These are phyloP conservation scores for Diaprepes abbreviatus DNA, from an alignment of 2,888 invertebrate species.

Conservation along the genomic window DNA sequence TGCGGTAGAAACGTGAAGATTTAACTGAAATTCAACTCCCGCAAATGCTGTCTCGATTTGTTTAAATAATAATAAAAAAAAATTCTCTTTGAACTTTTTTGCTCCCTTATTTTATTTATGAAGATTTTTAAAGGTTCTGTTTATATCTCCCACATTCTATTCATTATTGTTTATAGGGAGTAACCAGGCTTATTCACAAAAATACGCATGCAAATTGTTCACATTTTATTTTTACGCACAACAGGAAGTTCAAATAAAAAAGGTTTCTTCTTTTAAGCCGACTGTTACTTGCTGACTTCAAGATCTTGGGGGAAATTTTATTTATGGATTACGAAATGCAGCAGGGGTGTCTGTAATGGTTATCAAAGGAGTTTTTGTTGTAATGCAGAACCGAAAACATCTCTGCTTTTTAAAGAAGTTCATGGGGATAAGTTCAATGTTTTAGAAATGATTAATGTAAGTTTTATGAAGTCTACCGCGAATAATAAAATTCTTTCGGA, in stretches of 20 bases:
- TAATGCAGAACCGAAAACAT: constrained; percentile 25
- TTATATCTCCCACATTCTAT: too few species aligned
- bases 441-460: constrained; percentile 40
- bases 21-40: too few species aligned
- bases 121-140: too few species aligned
- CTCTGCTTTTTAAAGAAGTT: constrained; percentile 21
- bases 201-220: background rate
- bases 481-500: constrained; percentile 9
- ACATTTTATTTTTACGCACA: constrained; percentile 6
- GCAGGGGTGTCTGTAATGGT: constrained; percentile 30
- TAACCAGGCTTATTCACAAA: too few species aligned
- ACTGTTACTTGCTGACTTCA: background rate
- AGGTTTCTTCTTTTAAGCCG: background rate
- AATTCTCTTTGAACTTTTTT: too few species aligned
- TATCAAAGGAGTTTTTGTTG: constrained; percentile 37
- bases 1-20: too few species aligned
- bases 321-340: constrained; percentile 33
- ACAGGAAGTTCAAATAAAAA: background rate
- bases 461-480: background rate
- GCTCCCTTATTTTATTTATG: too few species aligned
- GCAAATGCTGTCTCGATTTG: too few species aligned
- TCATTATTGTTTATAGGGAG: too few species aligned
- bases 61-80: too few species aligned
- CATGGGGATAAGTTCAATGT: constrained; percentile 34
- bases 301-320: constrained; percentile 20